Percentiles rank a stretch among this genome's conserved stretches.
phyloP scores from a whole-genome alignment of 2,797 vertebrate genomes.

The Galago senegalensis region DNA sequence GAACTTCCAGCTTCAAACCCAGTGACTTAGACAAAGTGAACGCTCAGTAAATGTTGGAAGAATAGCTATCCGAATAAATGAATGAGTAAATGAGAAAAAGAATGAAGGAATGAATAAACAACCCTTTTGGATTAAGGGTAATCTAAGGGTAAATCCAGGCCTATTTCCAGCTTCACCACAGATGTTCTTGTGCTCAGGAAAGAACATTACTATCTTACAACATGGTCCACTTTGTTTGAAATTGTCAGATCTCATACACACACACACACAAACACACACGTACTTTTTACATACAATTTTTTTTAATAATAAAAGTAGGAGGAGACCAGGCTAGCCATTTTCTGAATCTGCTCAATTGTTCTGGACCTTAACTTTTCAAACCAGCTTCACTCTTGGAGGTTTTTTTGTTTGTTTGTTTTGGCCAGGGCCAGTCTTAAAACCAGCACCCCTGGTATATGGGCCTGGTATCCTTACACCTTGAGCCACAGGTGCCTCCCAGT shows the following conservation, averaged over 20 bases:
- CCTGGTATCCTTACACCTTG: too few species aligned
- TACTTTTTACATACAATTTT: not conserved
- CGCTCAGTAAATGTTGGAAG: not conserved
- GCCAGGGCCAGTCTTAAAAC: too few species aligned
- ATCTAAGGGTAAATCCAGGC: not conserved
- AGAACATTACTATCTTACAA: not conserved
- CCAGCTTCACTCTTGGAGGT: not conserved
- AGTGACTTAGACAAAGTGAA: not conserved
- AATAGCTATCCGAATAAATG: not conserved
- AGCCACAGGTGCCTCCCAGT: not conserved
- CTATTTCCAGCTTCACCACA: not conserved
- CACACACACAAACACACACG: not conserved
- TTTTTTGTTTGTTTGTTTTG: too few species aligned
- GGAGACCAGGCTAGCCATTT: slow-evolving; percentile 30
- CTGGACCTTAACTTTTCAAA: slow-evolving; percentile 49
- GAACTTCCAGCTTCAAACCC: slow-evolving; percentile 44
- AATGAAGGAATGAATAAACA: not conserved
- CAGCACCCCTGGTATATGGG: too few species aligned
- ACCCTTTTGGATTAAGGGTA: not conserved
- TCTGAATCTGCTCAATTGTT: slow-evolving; percentile 8
- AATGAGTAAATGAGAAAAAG: not conserved
- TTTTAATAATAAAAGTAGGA: slow-evolving; percentile 54
- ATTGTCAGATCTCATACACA: not conserved
- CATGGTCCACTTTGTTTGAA: not conserved
- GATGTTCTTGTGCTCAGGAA: not conserved